Percentiles rank a stretch among this genome's conserved stretches.
Conservation (phyloP, 2,113 vertebrate species). For the Ctenomys sociabilis region DNA sequence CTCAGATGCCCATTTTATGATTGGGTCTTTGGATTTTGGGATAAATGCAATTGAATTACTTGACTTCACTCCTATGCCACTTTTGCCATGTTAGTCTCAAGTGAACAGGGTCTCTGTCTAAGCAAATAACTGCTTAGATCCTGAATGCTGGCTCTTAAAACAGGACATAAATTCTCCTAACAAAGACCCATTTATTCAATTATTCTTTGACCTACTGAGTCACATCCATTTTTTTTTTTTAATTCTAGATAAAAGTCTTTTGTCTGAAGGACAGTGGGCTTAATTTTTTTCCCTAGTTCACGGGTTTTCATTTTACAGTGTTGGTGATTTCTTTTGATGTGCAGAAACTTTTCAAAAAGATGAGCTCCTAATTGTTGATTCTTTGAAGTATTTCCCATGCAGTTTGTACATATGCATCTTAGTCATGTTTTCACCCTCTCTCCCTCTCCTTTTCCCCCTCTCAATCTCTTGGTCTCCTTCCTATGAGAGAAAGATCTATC, state of each 20-base stretch:
- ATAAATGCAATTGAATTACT: slow-evolving; percentile 21
- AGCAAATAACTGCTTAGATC: not conserved
- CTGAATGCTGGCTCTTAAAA: not conserved
- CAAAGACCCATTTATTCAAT: slow-evolving; percentile 27
- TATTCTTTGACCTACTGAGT: slow-evolving; percentile 35
- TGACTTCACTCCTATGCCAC: not conserved
- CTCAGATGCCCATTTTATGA: too few relatives aligned
- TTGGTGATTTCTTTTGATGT: too few relatives aligned
- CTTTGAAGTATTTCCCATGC: too few relatives aligned
- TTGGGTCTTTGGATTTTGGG: too few relatives aligned
- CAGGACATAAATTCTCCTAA: not conserved
- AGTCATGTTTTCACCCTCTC: not conserved
- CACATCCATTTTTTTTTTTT: not conserved
- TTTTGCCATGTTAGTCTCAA: not conserved
- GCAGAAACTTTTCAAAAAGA: too few relatives aligned
- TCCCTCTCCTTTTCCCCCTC: not conserved
- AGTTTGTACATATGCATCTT: not conserved
- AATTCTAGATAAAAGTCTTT: too few relatives aligned
- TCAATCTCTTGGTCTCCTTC: not conserved
- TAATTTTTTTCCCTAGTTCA: too few relatives aligned
- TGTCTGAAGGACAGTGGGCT: too few relatives aligned
- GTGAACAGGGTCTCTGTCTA: not conserved
- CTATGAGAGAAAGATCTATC: not conserved
- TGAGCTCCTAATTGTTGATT: too few relatives aligned
- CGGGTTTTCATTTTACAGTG: too few relatives aligned